These are phyloP conservation scores for Plecturocebus donacophilus DNA, from an alignment of 2,113 vertebrate species.

Conservation along the genomic window DNA sequence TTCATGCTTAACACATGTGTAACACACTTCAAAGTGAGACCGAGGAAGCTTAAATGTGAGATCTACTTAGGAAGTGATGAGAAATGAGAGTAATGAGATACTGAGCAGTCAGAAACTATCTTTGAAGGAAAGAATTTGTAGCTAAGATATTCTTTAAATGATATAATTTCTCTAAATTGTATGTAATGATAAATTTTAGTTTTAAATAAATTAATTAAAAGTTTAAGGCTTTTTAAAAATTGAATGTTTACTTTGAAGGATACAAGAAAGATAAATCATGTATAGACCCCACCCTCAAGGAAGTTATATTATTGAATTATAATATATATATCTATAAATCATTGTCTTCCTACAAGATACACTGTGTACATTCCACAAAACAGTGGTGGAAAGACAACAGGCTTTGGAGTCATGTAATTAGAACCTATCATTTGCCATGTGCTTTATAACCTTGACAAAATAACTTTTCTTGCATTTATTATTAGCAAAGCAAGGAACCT, in stretches of 20 bases:
- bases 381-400: not conserved
- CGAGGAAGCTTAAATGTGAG: not conserved
- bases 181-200: not conserved
- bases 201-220: not conserved
- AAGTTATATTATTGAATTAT: not conserved
- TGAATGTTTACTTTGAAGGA: not conserved
- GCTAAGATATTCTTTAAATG: not conserved
- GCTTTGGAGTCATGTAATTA: not conserved
- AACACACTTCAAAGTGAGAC: not conserved
- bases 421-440: not conserved
- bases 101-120: not conserved
- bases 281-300: not conserved
- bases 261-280: not conserved
- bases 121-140: not conserved
- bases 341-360: not conserved
- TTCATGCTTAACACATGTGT: not conserved
- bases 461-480: not conserved
- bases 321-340: not conserved
- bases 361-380: no score
- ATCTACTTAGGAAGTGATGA: not conserved
- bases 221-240: not conserved
- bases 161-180: not conserved
- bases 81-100: not conserved
- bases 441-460: not conserved
- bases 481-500: not conserved